A percentile compares a stretch with the other conserved stretches of the same genome.
Conservation (phyloP, 2,888 invertebrate genomes). For the Thysanoteuthis rhombus region DNA sequence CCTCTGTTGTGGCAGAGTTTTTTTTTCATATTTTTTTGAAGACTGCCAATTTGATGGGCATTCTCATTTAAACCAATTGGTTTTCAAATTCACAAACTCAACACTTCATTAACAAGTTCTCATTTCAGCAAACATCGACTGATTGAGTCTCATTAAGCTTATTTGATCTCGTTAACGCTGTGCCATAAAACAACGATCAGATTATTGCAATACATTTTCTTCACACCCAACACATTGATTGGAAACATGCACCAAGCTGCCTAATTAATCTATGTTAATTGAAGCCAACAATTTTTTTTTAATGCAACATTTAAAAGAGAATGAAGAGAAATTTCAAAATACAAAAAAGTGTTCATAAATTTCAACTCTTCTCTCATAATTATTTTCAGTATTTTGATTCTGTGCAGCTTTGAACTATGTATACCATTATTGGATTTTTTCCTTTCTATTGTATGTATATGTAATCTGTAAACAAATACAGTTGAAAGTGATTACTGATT, state of each 20-base stretch:
- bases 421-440: not conserved
- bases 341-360: not conserved
- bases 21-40: not conserved
- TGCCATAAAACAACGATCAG: not conserved
- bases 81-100: constrained; percentile 12
- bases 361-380: not conserved
- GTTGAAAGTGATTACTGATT: not conserved
- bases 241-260: not conserved
- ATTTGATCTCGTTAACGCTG: not conserved
- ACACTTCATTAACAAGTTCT: constrained; percentile 12
- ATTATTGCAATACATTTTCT: not conserved
- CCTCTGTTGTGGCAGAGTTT: not conserved
- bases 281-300: not conserved
- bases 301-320: not conserved
- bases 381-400: not conserved
- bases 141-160: not conserved
- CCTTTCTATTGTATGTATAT: not conserved
- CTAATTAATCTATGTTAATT: not conserved
- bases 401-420: not conserved
- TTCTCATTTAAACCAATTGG: not conserved
- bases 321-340: not conserved
- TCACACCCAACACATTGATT: not conserved
- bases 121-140: not conserved
- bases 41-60: not conserved
- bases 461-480: not conserved